Evolutionary conservation across 1,140 invertebrate species (phyloP).

Genomic region (Drosophila kanapiae): DNA sequence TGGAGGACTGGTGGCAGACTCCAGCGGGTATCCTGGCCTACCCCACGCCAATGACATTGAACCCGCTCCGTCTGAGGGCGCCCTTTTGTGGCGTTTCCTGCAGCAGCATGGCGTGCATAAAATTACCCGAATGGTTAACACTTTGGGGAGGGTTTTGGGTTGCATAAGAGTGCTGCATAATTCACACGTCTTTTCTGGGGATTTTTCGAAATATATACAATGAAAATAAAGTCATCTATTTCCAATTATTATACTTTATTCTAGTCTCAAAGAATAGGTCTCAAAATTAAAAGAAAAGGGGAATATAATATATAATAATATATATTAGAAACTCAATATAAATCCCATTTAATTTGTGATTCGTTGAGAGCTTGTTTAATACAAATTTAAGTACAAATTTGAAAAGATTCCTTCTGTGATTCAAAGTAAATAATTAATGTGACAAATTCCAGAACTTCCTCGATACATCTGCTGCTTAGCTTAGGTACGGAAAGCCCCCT

Average conservation of each 20-base stretch:
- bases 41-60: conserved; percentile 53
- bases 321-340: no score
- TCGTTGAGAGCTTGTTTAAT: not conserved
- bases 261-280: no score
- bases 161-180: not conserved
- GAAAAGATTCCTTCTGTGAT: no score
- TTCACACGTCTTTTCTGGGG: not conserved
- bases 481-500: not conserved
- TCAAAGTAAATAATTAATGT: not conserved
- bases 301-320: no score
- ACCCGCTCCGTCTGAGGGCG: conserved; percentile 24
- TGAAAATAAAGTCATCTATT: no score
- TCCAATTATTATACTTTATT: no score
- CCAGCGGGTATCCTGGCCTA: conserved; percentile 40
- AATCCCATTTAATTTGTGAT: not conserved
- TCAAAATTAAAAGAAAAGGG: no score
- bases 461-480: not conserved
- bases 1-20: conserved; percentile 36
- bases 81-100: conserved; percentile 20
- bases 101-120: conserved; percentile 9
- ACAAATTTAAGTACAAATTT: not conserved
- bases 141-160: conserved; percentile 4
- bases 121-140: conserved; percentile 17
- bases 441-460: not conserved
- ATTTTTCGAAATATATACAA: no score